Evolutionary conservation across 2,113 vertebrate species (phyloP).

Genomic region (Mohoua ochrocephala): DNA sequence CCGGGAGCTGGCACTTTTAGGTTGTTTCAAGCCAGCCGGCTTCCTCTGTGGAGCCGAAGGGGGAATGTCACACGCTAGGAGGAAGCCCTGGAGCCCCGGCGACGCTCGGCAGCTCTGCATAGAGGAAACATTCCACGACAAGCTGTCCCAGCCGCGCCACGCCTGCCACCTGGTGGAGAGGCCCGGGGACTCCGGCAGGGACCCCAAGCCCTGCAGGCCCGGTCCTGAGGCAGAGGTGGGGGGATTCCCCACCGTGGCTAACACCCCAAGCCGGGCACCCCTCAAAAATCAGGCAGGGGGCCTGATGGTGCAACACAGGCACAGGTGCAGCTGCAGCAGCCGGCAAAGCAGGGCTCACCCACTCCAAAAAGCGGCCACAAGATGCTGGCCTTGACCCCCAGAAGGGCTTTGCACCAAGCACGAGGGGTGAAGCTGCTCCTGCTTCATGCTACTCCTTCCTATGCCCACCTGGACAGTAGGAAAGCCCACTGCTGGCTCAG

Average conservation of each 20-base stretch:
- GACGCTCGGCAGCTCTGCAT: neutral
- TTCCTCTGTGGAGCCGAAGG: rapidly evolving
- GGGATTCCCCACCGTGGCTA: neutral
- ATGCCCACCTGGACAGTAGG: rapidly evolving
- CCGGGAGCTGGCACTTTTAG: rapidly evolving
- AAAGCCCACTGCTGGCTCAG: neutral
- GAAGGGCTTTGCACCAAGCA: no score
- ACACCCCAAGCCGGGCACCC: rapidly evolving
- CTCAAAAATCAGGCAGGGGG: rapidly evolving
- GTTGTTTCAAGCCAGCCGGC: rapidly evolving
- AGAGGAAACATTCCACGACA: no score
- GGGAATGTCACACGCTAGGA: rapidly evolving
- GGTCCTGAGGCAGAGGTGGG: rapidly evolving
- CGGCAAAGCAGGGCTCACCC: rapidly evolving
- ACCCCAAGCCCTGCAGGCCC: neutral
- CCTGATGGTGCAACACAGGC: rapidly evolving
- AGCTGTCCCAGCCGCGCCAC: neutral
- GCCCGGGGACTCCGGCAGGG: rapidly evolving
- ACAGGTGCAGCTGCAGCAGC: neutral
- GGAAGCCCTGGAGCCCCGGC: neutral
- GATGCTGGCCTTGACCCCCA: rapidly evolving
- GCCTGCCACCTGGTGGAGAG: slow-evolving; percentile 19
- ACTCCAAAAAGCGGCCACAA: rapidly evolving
- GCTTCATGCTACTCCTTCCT: no score
- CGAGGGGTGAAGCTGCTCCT: rapidly evolving